Conservation (phyloP, 2,113 vertebrate genomes). For the Epinephelus moara region DNA sequence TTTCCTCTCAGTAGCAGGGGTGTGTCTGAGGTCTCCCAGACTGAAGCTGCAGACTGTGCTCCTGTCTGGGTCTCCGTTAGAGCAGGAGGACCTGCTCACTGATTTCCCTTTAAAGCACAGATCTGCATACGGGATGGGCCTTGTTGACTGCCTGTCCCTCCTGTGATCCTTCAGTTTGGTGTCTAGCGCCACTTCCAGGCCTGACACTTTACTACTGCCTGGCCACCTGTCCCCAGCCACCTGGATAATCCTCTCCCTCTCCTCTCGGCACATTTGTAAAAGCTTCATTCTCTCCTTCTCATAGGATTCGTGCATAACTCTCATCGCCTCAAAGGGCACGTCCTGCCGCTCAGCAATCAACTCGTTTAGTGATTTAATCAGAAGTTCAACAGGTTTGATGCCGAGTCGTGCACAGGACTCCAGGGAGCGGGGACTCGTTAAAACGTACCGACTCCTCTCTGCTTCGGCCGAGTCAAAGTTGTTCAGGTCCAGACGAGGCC, state of each 20-base stretch:
- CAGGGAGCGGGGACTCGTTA: slow-evolving; percentile 79
- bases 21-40: slow-evolving; percentile 73
- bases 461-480: slow-evolving; percentile 58
- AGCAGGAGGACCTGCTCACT: slow-evolving; percentile 45
- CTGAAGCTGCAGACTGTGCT: slow-evolving; percentile 67
- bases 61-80: slow-evolving; percentile 47
- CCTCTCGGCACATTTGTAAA: slow-evolving; percentile 62
- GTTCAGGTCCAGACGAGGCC: slow-evolving; percentile 67
- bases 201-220: slow-evolving; percentile 10
- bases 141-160: background rate
- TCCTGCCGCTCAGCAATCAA: slow-evolving; percentile 59
- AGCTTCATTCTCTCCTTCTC: slow-evolving; percentile 74
- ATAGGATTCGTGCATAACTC: slow-evolving; percentile 70
- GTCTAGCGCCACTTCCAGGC: slow-evolving; percentile 37
- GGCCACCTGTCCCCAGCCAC: slow-evolving; percentile 36
- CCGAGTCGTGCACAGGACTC: slow-evolving; percentile 77
- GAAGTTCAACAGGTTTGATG: slow-evolving; percentile 81
- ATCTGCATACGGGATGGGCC: slow-evolving; percentile 49
- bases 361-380: slow-evolving; percentile 73
- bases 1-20: slow-evolving; percentile 59
- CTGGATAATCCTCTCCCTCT: slow-evolving; percentile 72
- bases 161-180: slow-evolving; percentile 24
- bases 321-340: slow-evolving; percentile 60
- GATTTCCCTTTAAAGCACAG: slow-evolving; percentile 52
- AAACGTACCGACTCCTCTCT: slow-evolving; percentile 61